Conservation (phyloP, 2,888 invertebrate genomes). For the Drosophila niveifrons region DNA sequence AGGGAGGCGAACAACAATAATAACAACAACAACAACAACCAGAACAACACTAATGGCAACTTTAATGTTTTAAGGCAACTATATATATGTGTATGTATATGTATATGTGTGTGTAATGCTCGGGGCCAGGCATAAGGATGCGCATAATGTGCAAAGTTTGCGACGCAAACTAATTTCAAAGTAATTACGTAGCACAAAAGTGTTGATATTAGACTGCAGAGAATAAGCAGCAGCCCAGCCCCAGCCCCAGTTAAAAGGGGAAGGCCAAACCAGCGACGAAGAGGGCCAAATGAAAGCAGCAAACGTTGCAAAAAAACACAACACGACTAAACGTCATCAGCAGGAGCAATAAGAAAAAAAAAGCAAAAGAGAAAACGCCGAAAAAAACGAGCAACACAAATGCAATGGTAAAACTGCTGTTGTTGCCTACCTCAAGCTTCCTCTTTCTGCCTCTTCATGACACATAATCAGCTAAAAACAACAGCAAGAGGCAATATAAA, state of each 20-base stretch:
- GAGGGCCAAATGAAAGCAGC: constrained; percentile 1
- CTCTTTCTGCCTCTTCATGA: background rate
- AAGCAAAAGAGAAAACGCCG: constrained; percentile 22
- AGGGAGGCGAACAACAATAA: constrained; percentile 21
- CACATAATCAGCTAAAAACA: constrained; percentile 51
- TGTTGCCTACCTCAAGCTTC: background rate
- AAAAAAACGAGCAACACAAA: constrained; percentile 61
- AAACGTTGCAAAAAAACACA: constrained; percentile 66
- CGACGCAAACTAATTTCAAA: constrained; percentile 83
- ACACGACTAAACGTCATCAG: constrained; percentile 73
- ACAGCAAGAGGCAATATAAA: constrained; percentile 42
- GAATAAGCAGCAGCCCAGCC: constrained; percentile 25
- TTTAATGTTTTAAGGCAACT: constrained; percentile 69
- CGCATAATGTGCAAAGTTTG: constrained; percentile 82
- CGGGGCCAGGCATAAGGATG: constrained; percentile 70
- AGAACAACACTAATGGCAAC: constrained; percentile 67
- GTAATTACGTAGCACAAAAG: constrained; percentile 83
- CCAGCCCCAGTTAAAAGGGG: background rate
- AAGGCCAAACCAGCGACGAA: background rate
- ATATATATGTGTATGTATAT: constrained; percentile 24
- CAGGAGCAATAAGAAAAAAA: constrained; percentile 45
- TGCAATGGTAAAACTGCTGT: constrained; percentile 44
- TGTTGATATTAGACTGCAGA: constrained; percentile 80
- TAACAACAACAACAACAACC: constrained; percentile 17
- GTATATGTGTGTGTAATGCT: constrained; percentile 42